These are phyloP conservation scores for Zophobas atratus DNA, from an alignment of 1,140 invertebrate genomes.

Conservation along the genomic window DNA sequence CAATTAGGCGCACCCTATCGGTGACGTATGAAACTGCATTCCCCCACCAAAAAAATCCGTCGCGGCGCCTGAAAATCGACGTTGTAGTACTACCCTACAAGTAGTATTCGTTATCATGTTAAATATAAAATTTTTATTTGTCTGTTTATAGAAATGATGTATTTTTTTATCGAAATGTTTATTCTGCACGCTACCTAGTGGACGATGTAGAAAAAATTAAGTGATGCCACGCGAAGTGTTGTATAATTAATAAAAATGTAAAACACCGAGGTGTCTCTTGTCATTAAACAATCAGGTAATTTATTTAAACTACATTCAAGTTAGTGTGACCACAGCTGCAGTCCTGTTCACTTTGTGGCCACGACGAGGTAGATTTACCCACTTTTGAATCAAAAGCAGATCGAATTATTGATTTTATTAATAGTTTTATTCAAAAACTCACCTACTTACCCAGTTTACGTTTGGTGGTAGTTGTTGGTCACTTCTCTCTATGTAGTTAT, in stretches of 20 bases:
- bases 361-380: slow-evolving; percentile 18
- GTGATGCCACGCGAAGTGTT: slow-evolving; percentile 5
- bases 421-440: slow-evolving; percentile 8
- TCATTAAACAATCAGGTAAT: slow-evolving; percentile 24
- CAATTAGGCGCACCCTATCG: slow-evolving; percentile 45
- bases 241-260: slow-evolving; percentile 9
- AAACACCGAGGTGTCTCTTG: slow-evolving; percentile 1
- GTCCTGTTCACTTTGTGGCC: neutral
- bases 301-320: neutral
- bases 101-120: slow-evolving; percentile 50
- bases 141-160: slow-evolving; percentile 7
- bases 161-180: slow-evolving; percentile 27
- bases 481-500: neutral
- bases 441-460: slow-evolving; percentile 7
- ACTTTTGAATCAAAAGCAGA: slow-evolving; percentile 26
- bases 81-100: slow-evolving; percentile 45
- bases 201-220: slow-evolving; percentile 1
- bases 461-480: neutral
- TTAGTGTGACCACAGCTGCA: neutral
- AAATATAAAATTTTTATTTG: slow-evolving; percentile 39
- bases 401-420: slow-evolving; percentile 33
- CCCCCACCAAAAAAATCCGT: slow-evolving; percentile 33
- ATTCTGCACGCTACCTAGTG: slow-evolving; percentile 12
- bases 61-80: slow-evolving; percentile 55
- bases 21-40: slow-evolving; percentile 39